Evolutionary conservation across 2,797 vertebrate species (phyloP).

Genomic region (Arnoldichthys spilopterus): DNA sequence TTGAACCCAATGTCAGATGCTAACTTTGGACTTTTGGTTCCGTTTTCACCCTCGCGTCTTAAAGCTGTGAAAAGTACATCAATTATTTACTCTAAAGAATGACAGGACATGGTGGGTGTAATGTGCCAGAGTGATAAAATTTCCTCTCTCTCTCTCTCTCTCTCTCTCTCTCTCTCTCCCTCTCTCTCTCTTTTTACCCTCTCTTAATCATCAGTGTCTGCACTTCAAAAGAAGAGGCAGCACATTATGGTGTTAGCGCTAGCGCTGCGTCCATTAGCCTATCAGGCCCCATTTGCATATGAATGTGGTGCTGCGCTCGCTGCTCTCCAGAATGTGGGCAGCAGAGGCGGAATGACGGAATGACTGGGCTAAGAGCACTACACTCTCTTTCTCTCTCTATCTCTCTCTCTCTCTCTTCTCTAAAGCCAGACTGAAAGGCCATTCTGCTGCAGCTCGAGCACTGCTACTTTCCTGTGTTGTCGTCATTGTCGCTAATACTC

Average conservation of each 20-base stretch:
- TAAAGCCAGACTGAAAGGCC: conserved; percentile 12
- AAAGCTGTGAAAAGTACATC: conserved; percentile 11
- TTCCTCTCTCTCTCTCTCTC: conserved; percentile 12
- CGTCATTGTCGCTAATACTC: conserved; percentile 21
- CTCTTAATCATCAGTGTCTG: conserved; percentile 44
- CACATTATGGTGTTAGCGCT: conserved; percentile 51
- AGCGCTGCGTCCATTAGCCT: conserved; percentile 48
- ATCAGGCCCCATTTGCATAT: conserved; percentile 49
- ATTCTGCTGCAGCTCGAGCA: conserved; percentile 1
- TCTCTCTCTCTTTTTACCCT: conserved; percentile 5
- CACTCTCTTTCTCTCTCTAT: conserved; percentile 5
- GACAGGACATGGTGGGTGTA: background rate
- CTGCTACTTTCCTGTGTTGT: background rate
- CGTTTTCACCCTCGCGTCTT: background rate
- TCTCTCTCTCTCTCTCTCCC: conserved; percentile 5
- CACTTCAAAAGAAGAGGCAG: conserved; percentile 53
- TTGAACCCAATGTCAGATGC: no score
- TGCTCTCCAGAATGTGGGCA: conserved; percentile 45
- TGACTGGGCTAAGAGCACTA: conserved; percentile 39
- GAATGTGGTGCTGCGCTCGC: conserved; percentile 31
- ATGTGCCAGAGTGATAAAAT: conserved; percentile 21
- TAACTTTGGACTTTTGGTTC: background rate
- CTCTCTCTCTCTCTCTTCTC: conserved; percentile 29
- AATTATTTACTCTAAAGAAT: conserved; percentile 48
- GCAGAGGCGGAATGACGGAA: conserved; percentile 42